Conservation (phyloP, 1,140 invertebrate species). For the Eufriesea mexicana region DNA sequence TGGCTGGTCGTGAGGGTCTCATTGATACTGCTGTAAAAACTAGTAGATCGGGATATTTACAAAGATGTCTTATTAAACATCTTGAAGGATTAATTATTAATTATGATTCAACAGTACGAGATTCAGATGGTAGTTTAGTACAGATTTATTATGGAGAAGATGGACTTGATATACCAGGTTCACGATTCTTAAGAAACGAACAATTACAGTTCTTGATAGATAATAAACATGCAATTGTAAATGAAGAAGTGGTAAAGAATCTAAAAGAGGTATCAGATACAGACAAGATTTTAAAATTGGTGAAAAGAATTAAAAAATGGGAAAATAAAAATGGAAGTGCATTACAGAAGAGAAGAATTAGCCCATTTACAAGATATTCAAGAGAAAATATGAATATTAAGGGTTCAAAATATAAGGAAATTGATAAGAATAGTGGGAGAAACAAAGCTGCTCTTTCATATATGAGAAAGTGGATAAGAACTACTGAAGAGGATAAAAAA, state of each 20-base stretch:
- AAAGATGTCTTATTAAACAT: conserved; percentile 98
- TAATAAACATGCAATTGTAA: conserved; percentile 87
- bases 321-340: conserved; percentile 83
- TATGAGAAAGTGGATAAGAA: conserved; percentile 85
- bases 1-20: conserved; percentile 98
- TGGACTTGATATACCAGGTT: conserved; percentile 95
- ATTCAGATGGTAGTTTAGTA: conserved; percentile 96
- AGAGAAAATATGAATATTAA: conserved; percentile 70
- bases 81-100: conserved; percentile 95
- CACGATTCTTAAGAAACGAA: conserved; percentile 91
- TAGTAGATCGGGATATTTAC: conserved; percentile 98
- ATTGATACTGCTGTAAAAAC: conserved; percentile 96
- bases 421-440: conserved; percentile 71
- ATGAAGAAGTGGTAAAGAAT: conserved; percentile 83
- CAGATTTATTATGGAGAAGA: conserved; percentile 99
- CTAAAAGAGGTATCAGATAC: conserved; percentile 83
- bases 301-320: conserved; percentile 85
- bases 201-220: conserved; percentile 92
- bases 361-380: conserved; percentile 74
- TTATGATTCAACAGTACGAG: conserved; percentile 97
- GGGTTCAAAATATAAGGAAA: conserved; percentile 63
- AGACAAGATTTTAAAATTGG: conserved; percentile 80
- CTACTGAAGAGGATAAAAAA: conserved; percentile 84
- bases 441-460: conserved; percentile 81
- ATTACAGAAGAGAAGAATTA: conserved; percentile 75